These are phyloP conservation scores for Eretmochelys imbricata DNA, from an alignment of 2,113 vertebrate species.

Conservation along the genomic window DNA sequence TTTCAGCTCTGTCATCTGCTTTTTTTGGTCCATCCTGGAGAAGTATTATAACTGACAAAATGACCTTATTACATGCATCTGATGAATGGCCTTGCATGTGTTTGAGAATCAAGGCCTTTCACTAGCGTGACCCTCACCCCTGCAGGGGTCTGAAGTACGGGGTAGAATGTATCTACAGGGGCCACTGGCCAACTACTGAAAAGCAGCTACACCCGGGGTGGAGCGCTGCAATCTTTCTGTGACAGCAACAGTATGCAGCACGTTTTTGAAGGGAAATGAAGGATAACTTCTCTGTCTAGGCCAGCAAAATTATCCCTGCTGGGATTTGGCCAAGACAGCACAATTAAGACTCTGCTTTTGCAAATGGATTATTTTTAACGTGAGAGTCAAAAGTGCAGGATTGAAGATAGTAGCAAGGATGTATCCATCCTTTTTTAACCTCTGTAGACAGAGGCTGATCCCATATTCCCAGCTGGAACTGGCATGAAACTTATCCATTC, in stretches of 20 bases:
- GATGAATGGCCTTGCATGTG: not conserved
- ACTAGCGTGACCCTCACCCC: not conserved
- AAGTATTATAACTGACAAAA: not conserved
- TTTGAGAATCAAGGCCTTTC: not conserved
- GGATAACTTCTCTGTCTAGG: not conserved
- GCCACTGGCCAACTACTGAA: not conserved
- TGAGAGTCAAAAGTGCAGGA: not conserved
- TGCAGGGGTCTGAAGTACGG: not conserved
- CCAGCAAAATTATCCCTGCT: not conserved
- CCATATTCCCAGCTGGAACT: not conserved
- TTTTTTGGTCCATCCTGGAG: not conserved
- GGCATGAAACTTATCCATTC: not conserved
- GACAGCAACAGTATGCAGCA: not conserved
- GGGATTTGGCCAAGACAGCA: not conserved
- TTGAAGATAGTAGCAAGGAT: not conserved
- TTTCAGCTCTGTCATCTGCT: too few species aligned
- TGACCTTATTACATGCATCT: not conserved
- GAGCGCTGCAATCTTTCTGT: not conserved
- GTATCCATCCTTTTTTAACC: not conserved
- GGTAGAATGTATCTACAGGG: not conserved
- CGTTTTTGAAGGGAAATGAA: not conserved
- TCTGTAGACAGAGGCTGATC: not conserved
- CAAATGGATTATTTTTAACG: not conserved
- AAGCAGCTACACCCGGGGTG: not conserved
- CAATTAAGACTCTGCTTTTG: not conserved